phyloP scores from a whole-genome alignment of 2,888 invertebrate species.

The Empis livida region DNA sequence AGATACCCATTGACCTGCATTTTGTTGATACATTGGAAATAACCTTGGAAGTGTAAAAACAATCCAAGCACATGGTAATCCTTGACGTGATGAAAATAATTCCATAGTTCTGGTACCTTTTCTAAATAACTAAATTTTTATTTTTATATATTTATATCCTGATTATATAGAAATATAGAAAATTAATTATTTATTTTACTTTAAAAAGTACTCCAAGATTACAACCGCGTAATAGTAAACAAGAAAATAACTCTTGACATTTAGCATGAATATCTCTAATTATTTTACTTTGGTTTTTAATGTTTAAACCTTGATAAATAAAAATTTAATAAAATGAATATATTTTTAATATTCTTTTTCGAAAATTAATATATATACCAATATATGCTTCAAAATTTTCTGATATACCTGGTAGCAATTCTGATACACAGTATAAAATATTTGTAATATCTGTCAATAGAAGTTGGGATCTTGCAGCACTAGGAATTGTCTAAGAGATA shows the following conservation, averaged over 20 bases:
- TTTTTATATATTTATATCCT: constrained; percentile 4
- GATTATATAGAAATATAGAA: no score
- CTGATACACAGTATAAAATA: constrained; percentile 59
- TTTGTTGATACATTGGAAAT: constrained; percentile 36
- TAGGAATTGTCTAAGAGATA: constrained; percentile 50
- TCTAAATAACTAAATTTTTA: constrained; percentile 36
- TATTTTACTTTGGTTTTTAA: constrained; percentile 48
- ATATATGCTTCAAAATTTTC: constrained; percentile 44
- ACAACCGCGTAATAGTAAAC: constrained; percentile 59
- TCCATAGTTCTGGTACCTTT: constrained; percentile 44
- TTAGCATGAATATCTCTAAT: constrained; percentile 74
- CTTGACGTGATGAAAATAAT: constrained; percentile 41
- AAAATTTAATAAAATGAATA: background rate
- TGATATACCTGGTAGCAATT: constrained; percentile 58
- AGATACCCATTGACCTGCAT: constrained; percentile 33
- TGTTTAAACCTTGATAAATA: constrained; percentile 38
- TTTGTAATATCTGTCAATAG: constrained; percentile 65
- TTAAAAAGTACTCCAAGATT: constrained; percentile 64
- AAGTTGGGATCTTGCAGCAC: constrained; percentile 41
- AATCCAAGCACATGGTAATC: constrained; percentile 54
- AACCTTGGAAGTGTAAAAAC: constrained; percentile 52
- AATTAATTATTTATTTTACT: constrained; percentile 34
- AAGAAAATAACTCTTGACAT: constrained; percentile 64
- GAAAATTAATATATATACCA: constrained; percentile 17
- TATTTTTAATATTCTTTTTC: background rate